A percentile compares a stretch with the other conserved stretches of the same genome.
These are phyloP conservation scores for Papilio machaon DNA, from an alignment of 1,140 invertebrate genomes.

Conservation along the genomic window DNA sequence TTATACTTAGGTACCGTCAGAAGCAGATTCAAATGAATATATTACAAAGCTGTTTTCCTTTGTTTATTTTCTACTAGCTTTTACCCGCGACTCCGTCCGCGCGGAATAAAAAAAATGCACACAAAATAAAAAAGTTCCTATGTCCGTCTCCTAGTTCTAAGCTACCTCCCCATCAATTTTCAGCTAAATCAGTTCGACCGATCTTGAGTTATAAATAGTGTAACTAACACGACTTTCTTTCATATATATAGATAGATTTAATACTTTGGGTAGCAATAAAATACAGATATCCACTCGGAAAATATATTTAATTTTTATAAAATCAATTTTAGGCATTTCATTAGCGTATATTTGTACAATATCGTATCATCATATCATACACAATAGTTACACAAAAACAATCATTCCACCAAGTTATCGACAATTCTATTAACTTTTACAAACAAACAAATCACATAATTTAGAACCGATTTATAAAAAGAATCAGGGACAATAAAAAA, in stretches of 20 bases:
- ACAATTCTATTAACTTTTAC: slow-evolving; percentile 27
- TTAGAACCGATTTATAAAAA: slow-evolving; percentile 17
- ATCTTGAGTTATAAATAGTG: no score
- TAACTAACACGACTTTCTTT: no score
- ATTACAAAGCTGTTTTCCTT: background rate
- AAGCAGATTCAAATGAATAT: background rate
- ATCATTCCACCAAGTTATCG: slow-evolving; percentile 34
- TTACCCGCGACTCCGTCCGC: no score
- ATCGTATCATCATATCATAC: slow-evolving; percentile 51
- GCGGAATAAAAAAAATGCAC: no score
- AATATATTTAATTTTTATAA: slow-evolving; percentile 82
- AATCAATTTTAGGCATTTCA: slow-evolving; percentile 79
- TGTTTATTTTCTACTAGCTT: background rate
- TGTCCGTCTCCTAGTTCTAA: no score
- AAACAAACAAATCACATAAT: slow-evolving; percentile 14
- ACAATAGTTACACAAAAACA: slow-evolving; percentile 55
- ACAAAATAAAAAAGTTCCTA: no score
- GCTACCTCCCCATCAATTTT: no score
- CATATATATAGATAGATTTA: no score
- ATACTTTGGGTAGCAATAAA: slow-evolving; percentile 49
- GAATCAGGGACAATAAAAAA: background rate
- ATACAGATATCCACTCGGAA: slow-evolving; percentile 76
- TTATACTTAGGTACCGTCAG: background rate
- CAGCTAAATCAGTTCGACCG: no score
- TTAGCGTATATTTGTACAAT: slow-evolving; percentile 77